Conservation (phyloP, 2,888 invertebrate genomes). For the Latheticus oryzae region DNA sequence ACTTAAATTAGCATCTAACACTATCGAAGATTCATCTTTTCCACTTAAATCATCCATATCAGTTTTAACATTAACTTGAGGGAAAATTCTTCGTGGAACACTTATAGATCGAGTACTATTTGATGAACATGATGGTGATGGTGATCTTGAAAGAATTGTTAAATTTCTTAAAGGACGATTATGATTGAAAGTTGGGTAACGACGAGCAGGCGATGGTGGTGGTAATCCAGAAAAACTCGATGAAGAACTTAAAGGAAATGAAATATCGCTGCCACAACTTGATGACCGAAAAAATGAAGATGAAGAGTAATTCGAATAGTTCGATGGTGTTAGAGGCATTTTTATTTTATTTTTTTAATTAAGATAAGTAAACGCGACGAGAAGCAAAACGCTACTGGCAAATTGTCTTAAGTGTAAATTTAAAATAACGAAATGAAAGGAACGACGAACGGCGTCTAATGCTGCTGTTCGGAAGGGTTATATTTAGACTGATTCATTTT, state of each 20-base stretch:
- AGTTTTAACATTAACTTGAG: slow-evolving; percentile 69
- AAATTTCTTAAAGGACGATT: slow-evolving; percentile 63
- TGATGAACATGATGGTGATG: slow-evolving; percentile 33
- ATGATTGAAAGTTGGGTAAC: slow-evolving; percentile 40
- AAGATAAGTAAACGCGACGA: slow-evolving; percentile 20
- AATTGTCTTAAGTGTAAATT: slow-evolving; percentile 22
- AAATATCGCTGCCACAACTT: slow-evolving; percentile 23
- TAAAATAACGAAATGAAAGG: slow-evolving; percentile 27
- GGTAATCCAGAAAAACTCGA: slow-evolving; percentile 44
- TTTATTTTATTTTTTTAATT: slow-evolving; percentile 3
- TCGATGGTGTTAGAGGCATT: slow-evolving; percentile 47
- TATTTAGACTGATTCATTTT: slow-evolving; percentile 31
- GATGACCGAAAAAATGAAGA: slow-evolving; percentile 41
- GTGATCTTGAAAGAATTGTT: slow-evolving; percentile 53
- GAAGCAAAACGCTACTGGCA: slow-evolving; percentile 32
- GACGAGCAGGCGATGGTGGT: slow-evolving; percentile 42
- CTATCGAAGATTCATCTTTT: slow-evolving; percentile 81
- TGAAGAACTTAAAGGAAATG: slow-evolving; percentile 18
- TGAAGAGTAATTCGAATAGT: slow-evolving; percentile 42
- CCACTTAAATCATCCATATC: slow-evolving; percentile 71
- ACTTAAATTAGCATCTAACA: slow-evolving; percentile 84
- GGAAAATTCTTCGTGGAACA: slow-evolving; percentile 76
- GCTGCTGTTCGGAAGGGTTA: slow-evolving; percentile 12
- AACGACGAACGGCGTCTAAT: slow-evolving; percentile 15
- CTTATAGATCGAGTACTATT: slow-evolving; percentile 48